Conservation (phyloP, 2,113 vertebrate genomes). For the Phalacrocorax aristotelis region DNA sequence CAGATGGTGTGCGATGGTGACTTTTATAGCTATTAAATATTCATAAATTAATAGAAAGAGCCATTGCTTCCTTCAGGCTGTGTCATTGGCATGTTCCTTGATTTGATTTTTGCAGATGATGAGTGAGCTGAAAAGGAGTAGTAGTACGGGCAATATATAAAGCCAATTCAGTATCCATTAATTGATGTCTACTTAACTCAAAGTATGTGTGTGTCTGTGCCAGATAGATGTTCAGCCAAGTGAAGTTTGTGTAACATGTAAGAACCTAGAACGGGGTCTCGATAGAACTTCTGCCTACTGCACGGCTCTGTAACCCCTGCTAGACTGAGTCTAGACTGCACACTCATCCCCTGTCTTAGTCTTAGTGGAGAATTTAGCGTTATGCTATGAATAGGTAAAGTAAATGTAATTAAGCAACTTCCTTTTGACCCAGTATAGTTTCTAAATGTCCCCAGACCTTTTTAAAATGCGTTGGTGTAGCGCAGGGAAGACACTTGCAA, state of each 20-base stretch:
- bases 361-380: background rate
- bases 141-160: background rate
- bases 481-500: background rate
- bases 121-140: background rate
- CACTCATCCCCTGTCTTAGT: background rate
- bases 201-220: background rate
- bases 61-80: background rate
- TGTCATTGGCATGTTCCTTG: background rate
- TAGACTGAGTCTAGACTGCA: background rate
- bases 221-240: background rate
- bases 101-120: background rate
- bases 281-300: background rate
- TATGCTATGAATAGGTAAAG: background rate
- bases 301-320: background rate
- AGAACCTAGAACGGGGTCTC: background rate
- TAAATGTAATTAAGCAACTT: background rate
- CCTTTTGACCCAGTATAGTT: background rate
- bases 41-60: background rate
- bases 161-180: background rate
- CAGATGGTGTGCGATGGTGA: background rate
- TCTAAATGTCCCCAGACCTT: background rate
- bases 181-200: background rate
- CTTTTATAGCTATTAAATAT: background rate
- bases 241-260: background rate
- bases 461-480: background rate